Conservation (phyloP, 2,888 invertebrate species). For the Epistrophella euchroma region DNA sequence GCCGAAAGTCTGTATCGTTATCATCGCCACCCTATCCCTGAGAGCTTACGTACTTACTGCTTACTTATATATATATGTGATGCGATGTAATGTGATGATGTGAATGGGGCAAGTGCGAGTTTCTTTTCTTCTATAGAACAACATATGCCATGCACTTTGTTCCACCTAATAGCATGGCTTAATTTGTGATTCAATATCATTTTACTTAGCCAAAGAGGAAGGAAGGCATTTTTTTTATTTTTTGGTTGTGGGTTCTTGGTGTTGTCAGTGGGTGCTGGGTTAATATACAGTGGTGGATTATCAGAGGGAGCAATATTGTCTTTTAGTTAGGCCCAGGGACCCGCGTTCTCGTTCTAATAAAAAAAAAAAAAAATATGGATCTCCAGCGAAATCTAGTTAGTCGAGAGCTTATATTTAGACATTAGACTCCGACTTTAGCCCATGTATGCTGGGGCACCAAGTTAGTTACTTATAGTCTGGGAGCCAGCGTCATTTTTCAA, state of each 20-base stretch:
- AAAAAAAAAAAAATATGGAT: no score
- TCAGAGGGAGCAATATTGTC: not conserved
- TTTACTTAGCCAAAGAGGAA: constrained; percentile 46
- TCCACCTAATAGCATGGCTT: constrained; percentile 64
- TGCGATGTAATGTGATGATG: constrained; percentile 39
- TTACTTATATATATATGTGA: not conserved
- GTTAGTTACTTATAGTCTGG: no score
- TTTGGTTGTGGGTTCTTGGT: constrained; percentile 18
- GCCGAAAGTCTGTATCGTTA: constrained; percentile 7
- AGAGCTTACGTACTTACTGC: constrained; percentile 34
- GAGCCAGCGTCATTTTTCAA: no score
- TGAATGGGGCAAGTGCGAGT: constrained; percentile 45
- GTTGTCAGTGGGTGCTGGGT: constrained; percentile 6
- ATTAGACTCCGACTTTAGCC: no score
- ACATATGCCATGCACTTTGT: constrained; percentile 63
- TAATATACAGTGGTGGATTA: not conserved
- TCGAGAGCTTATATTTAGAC: no score
- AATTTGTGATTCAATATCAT: constrained; percentile 62
- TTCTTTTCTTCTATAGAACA: constrained; percentile 30
- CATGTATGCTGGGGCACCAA: no score
- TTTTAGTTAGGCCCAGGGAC: not conserved
- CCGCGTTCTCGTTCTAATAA: no score
- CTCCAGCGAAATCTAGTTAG: no score
- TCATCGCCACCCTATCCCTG: constrained; percentile 17
- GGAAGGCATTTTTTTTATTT: constrained; percentile 33